Evolutionary conservation across 2,888 invertebrate genomes (phyloP).

Genomic region (Chrysopilus asiliformis): DNA sequence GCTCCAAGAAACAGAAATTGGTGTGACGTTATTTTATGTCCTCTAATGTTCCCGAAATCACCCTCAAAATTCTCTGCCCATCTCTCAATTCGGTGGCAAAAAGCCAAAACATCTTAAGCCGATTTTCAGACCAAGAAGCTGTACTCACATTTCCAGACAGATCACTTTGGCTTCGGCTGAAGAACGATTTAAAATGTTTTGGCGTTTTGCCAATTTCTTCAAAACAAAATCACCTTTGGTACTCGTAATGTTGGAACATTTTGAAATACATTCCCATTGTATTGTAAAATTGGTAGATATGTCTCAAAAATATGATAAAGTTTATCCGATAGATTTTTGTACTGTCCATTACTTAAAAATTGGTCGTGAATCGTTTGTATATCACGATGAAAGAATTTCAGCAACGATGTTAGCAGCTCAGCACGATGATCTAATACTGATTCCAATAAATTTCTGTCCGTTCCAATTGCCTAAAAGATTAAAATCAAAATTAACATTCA

Average conservation of each 20-base stretch:
- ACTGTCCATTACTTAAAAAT: slow-evolving; percentile 34
- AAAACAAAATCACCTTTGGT: slow-evolving; percentile 51
- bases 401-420: slow-evolving; percentile 57
- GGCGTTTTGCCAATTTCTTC: slow-evolving; percentile 3
- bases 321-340: slow-evolving; percentile 52
- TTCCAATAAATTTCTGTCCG: slow-evolving; percentile 73
- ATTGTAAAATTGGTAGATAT: slow-evolving; percentile 74
- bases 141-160: no score
- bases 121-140: no score
- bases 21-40: not conserved
- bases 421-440: slow-evolving; percentile 69
- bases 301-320: slow-evolving; percentile 77
- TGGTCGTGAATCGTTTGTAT: slow-evolving; percentile 54
- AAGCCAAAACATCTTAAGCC: no score
- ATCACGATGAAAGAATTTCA: slow-evolving; percentile 76
- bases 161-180: no score
- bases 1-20: slow-evolving; percentile 26
- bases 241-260: slow-evolving; percentile 67
- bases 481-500: slow-evolving; percentile 3
- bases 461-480: slow-evolving; percentile 62
- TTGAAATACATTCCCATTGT: slow-evolving; percentile 71
- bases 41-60: no score
- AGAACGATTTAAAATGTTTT: no score
- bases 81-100: no score
- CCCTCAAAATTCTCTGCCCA: no score